These are phyloP conservation scores for Hydropotes inermis DNA, from an alignment of 2,113 vertebrate species.

Conservation along the genomic window DNA sequence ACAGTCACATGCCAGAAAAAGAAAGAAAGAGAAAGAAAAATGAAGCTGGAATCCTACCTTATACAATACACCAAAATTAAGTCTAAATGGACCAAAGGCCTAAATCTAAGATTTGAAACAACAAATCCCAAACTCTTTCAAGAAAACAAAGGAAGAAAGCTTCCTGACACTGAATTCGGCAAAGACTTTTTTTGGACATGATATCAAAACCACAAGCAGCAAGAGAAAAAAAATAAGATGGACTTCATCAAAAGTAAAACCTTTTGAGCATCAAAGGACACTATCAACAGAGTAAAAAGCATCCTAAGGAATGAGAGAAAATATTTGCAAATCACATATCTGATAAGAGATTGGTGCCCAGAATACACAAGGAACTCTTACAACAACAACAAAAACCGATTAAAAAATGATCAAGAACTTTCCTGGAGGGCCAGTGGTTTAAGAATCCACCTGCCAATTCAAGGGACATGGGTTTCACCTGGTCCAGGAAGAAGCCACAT, in stretches of 20 bases:
- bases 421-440: background rate
- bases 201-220: background rate
- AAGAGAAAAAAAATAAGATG: background rate
- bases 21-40: background rate
- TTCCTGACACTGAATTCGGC: background rate
- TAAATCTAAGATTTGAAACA: background rate
- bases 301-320: background rate
- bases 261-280: background rate
- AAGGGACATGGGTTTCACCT: background rate
- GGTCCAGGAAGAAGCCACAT: background rate
- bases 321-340: background rate
- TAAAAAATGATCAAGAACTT: background rate
- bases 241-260: background rate
- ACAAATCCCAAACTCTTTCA: background rate
- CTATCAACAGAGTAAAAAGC: background rate
- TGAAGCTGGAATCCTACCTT: background rate
- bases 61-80: background rate
- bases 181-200: background rate
- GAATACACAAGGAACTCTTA: background rate
- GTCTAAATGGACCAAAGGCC: background rate
- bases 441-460: background rate
- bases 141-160: background rate
- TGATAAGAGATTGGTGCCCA: background rate
- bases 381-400: background rate
- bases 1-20: background rate